Base-by-base conservation (phyloP, 2,113 vertebrate species). In the Lepisosteus osseus region DNA sequence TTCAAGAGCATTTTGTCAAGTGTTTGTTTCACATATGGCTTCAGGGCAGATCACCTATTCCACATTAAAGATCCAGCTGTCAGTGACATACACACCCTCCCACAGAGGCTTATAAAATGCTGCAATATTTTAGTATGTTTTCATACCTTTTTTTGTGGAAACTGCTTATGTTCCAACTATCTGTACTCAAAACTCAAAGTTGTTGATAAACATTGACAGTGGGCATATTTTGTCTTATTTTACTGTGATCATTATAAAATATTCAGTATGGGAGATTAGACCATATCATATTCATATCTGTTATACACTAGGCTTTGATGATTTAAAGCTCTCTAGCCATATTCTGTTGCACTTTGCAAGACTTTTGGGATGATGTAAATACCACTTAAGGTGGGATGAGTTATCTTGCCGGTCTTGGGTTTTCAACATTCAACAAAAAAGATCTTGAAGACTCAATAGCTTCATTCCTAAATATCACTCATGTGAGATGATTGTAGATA, bases 61-160 rank as follows among this genome's bases (percentile, higher is more conserved):
- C 69, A 77, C 77, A 76, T 77, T 78, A 82, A 71, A 63, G 12
- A 68, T 65, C 68, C 66, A 75, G 76, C 73, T 82, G 76, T 75
- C 73, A 84, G 67, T 71, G 5, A 69, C 66, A 71, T 13, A 51
- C 65, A 64, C 47, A 44, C 41, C 57, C 68, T 65, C n/a, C 44
- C 41, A 56, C 15, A 51, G 47, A 51, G 9, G 47, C 47, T 51
- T 6, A 51, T 51, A 51, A 51, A 51, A 51, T 51, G 5, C 47
- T 51, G 5, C 47, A 51, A 51, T 6, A 51, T 9, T 5, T 9
- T 51, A 51, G 29, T 29, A 29, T 29, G 29, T 29, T 29, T 29
- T 29, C 29, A 29, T 29, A 29, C 29, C 29, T 29, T 29, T 29
- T 29, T 29, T 29, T 29, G 1, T 29, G 29, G 29, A 29, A 29